Evolutionary conservation across 1,140 invertebrate species (phyloP).

Genomic region (Diplogasteroides magnus): DNA sequence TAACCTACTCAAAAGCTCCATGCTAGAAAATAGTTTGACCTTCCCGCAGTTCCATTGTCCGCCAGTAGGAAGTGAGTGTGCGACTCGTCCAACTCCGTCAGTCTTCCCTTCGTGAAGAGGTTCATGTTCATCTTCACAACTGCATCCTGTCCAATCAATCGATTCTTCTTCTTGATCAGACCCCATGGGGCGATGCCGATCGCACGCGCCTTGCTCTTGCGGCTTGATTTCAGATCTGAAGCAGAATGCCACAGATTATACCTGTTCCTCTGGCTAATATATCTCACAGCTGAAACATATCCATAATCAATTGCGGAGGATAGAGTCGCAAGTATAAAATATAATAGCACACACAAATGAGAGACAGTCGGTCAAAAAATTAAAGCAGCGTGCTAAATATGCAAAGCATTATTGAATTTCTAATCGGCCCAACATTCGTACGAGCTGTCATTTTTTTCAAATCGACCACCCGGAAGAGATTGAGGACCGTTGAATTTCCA

Average conservation of each 20-base stretch:
- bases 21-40: slow-evolving; percentile 33
- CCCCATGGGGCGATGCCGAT: slow-evolving; percentile 98
- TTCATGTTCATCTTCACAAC: slow-evolving; percentile 18
- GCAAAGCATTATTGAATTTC: no score
- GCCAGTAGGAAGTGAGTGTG: slow-evolving; percentile 92
- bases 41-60: slow-evolving; percentile 85
- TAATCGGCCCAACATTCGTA: no score
- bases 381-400: no score
- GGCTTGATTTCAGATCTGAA: no score
- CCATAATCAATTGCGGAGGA: background rate
- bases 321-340: slow-evolving; percentile 7
- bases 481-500: slow-evolving; percentile 19
- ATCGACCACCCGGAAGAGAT: no score
- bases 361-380: background rate
- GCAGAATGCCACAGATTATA: no score
- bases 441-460: no score
- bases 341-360: background rate
- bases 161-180: slow-evolving; percentile 85
- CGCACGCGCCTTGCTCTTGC: slow-evolving; percentile 45
- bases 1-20: no score
- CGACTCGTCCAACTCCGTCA: slow-evolving; percentile 83
- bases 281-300: background rate
- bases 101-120: slow-evolving; percentile 65
- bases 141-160: slow-evolving; percentile 67
- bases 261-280: slow-evolving; percentile 23